These are phyloP conservation scores for Tenthredo notha DNA, from an alignment of 2,888 invertebrate species.

Conservation along the genomic window DNA sequence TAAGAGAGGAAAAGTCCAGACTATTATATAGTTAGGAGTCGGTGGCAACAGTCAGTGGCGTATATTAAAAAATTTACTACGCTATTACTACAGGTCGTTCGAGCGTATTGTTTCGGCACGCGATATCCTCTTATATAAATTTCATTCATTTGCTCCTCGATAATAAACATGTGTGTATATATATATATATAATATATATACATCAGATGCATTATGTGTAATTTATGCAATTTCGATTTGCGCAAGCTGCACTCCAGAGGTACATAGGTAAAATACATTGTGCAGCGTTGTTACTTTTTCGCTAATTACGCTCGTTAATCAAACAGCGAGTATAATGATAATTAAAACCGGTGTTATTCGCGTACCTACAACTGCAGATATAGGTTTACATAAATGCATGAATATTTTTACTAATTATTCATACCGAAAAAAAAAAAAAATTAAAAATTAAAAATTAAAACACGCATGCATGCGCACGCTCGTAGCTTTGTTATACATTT, in stretches of 20 bases:
- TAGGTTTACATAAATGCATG: not conserved
- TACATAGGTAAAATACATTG: not conserved
- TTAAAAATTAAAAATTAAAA: not conserved
- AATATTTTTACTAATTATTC: not conserved
- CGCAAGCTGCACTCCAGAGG: not conserved
- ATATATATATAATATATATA: not conserved
- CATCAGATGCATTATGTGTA: constrained; percentile 25
- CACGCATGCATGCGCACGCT: not conserved
- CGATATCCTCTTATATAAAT: constrained; percentile 50
- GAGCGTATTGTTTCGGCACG: constrained; percentile 52
- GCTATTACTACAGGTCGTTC: constrained; percentile 53
- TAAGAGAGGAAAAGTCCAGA: not conserved
- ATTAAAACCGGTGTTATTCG: not conserved
- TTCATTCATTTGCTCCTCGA: constrained; percentile 50
- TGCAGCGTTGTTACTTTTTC: constrained; percentile 25
- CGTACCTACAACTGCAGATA: not conserved
- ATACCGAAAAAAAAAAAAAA: no score
- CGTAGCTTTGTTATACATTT: not conserved
- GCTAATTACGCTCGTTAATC: constrained; percentile 37
- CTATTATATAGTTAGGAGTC: not conserved
- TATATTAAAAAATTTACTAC: constrained; percentile 52
- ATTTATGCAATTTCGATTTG: constrained; percentile 43
- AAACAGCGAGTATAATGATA: constrained; percentile 23
- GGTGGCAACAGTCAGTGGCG: not conserved
- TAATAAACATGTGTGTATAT: not conserved